Conservation (phyloP, 2,888 invertebrate genomes). For the Acanthosepion lycidas region DNA sequence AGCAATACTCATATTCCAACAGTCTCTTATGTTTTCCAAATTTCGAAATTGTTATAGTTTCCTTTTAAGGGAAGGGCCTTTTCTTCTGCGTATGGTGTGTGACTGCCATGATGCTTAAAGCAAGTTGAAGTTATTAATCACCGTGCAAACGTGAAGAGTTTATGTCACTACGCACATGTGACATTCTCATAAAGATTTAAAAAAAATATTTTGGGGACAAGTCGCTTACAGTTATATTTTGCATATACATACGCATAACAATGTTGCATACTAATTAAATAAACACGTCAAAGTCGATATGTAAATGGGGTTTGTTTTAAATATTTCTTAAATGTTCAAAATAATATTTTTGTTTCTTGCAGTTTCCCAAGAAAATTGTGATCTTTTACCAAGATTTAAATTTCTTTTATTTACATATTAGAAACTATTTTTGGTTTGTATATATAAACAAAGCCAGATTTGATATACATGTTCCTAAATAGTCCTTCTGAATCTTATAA, state of each 20-base stretch:
- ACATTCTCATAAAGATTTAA: not conserved
- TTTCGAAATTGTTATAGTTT: not conserved
- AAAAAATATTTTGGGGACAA: too few species aligned
- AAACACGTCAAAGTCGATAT: not conserved
- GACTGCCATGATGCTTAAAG: not conserved
- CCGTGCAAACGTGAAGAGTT: not conserved
- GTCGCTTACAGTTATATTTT: not conserved
- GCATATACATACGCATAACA: not conserved
- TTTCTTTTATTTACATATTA: too few species aligned
- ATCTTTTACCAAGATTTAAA: too few species aligned
- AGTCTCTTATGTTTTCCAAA: not conserved
- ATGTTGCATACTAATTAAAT: not conserved
- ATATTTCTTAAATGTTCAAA: not conserved
- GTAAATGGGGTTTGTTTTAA: not conserved
- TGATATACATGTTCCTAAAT: too few species aligned
- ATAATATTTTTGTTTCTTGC: not conserved
- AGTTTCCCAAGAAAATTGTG: too few species aligned
- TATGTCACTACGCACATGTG: not conserved
- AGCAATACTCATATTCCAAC: not conserved
- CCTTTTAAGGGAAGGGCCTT: not conserved
- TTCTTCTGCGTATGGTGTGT: not conserved
- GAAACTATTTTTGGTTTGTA: too few species aligned
- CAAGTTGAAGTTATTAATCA: not conserved
- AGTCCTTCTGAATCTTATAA: too few species aligned
- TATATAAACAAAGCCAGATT: too few species aligned